Evolutionary conservation across 1,140 invertebrate genomes (phyloP), one percentile per base, ranked within the genome.

Genomic region (Drosophila nannoptera): DNA sequence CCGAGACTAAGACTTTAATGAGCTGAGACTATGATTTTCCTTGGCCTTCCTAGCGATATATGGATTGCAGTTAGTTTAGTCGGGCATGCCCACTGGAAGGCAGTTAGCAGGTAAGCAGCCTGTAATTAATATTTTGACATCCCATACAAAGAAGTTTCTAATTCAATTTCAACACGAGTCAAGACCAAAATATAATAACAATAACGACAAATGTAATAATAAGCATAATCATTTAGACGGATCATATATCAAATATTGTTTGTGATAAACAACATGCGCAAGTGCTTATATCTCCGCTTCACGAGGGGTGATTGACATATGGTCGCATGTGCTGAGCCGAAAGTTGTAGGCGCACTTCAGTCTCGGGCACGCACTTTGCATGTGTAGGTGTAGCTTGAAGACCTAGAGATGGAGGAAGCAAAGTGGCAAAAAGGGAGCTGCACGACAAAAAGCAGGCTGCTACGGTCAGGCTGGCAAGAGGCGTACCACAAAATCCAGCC

Each of bases 81-180:
- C 22, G 22, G 22, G 22, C 22, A 22, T 22, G 22, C 22, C 22
- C 1, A 3, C 1, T 22, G 22, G 22, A n/a, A n/a, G n/a, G n/a
- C 42, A n/a, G 12, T 16, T 22, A 9, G 7, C 4, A 43, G 69
- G 53, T 77, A 77, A 77, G 69, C 64, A 77, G 58, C 69, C 5
- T 60, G 73, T 81, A 81, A 81, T 81, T 81, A 81, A 81, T 81
- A 81, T 80, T 73, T 66, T 73, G 73, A 59, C 64, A 59, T 63
- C 12, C 5, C n/a, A 14, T 6, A 43, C 8, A 14, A 12, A 7
- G 3, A 16, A 43, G 42, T 8, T 9, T 31, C 48, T 7, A 52
- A 35, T 16, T 14, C 32, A 35, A 52, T 35, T 52, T 7, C 16
- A 16, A 43, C 22, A 22, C 22, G 22, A 22, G 22, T 3, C 22